Base-by-base conservation (phyloP, 2,113 vertebrate genomes). In the Platycercus adscitus region DNA sequence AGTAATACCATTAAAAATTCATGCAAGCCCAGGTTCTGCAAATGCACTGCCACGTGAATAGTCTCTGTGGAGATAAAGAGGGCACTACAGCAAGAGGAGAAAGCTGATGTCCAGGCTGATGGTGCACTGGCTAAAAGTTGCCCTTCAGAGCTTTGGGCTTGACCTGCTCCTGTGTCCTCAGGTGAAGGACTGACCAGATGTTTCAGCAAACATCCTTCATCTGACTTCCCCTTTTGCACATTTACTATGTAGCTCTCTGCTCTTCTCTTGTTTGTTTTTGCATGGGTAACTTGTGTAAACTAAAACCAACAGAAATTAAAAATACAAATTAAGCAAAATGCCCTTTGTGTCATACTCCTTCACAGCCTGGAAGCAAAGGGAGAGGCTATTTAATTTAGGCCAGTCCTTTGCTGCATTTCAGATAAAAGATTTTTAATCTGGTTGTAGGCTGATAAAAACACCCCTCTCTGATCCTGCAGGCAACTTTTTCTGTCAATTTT, bases 381-480 rank as follows among this genome's bases (percentile, higher is more conserved):
- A 96, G 91, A 96, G 52, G 88, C 86, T 91, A 91, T 93, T 93
- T 97, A 98, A 98, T 98, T 98, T 97, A 97, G 96, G 95, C 63
- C 87, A 91, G 92, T 94, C 97, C 92, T 98, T 94, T 96, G 97
- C 97, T 97, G 96, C 97, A 97, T 97, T 97, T 93, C 97, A 95
- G 96, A 98, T 97, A 97, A 97, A 97, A 91, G 71, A 92, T 96
- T 97, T 97, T 97, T 97, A 98, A 97, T 98, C 97, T 97, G 96
- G 92, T 97, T 91, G 81, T 95, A 97, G 93, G 93, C 86, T 96
- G 97, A 95, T 97, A 97, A 96, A 98, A 98, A 98, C 89, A 95
- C 92, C 94, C 95, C 92, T 96, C 86, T 97, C 98, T 94, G 93
- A 97, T 97, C 97, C 97, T 95, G 97, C 97, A 96, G 97, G 96